A percentile compares a stretch with the other conserved stretches of the same genome.
Conservation (phyloP, 2,113 vertebrate species). For the Poecile atricapillus region DNA sequence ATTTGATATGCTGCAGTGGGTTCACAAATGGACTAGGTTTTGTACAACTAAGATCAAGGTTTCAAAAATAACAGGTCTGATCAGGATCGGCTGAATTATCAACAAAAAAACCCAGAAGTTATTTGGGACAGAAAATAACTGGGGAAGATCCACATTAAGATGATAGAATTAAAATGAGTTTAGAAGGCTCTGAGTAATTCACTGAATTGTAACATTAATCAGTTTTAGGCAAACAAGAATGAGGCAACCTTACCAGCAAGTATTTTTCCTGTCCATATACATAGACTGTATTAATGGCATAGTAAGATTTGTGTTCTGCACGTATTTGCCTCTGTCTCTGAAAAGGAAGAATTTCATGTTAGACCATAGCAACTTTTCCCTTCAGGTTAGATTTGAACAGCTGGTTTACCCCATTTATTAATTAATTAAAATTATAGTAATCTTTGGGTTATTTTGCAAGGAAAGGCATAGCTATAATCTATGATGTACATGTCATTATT, state of each 20-base stretch:
- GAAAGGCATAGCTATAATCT: background rate
- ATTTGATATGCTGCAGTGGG: background rate
- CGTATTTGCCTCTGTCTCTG: constrained; percentile 82
- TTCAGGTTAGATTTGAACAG: background rate
- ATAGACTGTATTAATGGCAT: constrained; percentile 94
- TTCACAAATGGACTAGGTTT: background rate
- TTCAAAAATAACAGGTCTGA: background rate
- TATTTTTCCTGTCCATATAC: constrained; percentile 99
- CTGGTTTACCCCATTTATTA: background rate
- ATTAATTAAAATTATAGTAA: background rate
- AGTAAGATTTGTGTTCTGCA: constrained; percentile 93
- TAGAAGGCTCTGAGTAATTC: background rate
- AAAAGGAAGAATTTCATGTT: constrained; percentile 52
- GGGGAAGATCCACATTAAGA: background rate
- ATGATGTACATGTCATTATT: background rate
- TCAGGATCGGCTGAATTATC: background rate
- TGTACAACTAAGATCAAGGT: background rate
- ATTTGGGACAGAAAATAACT: background rate
- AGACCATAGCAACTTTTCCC: background rate
- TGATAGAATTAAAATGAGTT: background rate
- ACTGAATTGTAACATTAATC: background rate
- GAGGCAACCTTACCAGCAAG: constrained; percentile 83
- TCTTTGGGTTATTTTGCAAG: background rate
- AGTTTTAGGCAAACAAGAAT: background rate
- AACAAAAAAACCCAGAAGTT: background rate